Evolutionary conservation across 1,140 invertebrate genomes (phyloP).

Genomic region (Berghia stephanieae): DNA sequence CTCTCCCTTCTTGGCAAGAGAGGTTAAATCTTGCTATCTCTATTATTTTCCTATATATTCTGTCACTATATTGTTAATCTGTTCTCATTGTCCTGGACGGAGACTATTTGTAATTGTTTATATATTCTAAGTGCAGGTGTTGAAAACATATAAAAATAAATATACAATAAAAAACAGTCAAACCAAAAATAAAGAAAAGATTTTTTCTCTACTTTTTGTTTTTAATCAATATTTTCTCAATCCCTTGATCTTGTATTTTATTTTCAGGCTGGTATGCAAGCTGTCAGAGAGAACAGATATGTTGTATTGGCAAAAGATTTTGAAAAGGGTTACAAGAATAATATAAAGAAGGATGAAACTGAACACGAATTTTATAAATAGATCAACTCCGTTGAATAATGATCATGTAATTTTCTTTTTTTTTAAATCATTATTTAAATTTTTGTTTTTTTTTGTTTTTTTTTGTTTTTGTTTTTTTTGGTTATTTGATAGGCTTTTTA

Average conservation of each 20-base stretch:
- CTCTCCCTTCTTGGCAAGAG: too few species aligned
- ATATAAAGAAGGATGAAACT: conserved; percentile 99
- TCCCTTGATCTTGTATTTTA: conserved; percentile 28
- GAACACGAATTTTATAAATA: conserved; percentile 99
- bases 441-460: too few species aligned
- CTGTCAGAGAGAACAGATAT: conserved; percentile 97
- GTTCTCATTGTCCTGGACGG: too few species aligned
- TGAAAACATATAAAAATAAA: not conserved
- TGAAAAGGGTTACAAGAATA: conserved; percentile 99
- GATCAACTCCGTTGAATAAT: conserved; percentile 17
- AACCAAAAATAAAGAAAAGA: not conserved
- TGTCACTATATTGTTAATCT: too few species aligned
- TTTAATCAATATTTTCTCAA: too few species aligned
- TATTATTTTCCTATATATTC: too few species aligned
- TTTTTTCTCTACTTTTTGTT: not conserved
- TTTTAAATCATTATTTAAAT: too few species aligned
- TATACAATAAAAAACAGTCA: not conserved
- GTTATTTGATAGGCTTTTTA: too few species aligned
- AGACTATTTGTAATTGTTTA: not conserved
- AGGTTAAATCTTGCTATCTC: too few species aligned
- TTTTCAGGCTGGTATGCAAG: conserved; percentile 86
- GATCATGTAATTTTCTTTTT: too few species aligned
- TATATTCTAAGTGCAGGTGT: not conserved
- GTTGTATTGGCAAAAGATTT: conserved; percentile 99
- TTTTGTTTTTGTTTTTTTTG: too few species aligned